These are phyloP conservation scores for Mionectes macconnelli DNA, from an alignment of 2,113 vertebrate genomes.

Conservation along the genomic window DNA sequence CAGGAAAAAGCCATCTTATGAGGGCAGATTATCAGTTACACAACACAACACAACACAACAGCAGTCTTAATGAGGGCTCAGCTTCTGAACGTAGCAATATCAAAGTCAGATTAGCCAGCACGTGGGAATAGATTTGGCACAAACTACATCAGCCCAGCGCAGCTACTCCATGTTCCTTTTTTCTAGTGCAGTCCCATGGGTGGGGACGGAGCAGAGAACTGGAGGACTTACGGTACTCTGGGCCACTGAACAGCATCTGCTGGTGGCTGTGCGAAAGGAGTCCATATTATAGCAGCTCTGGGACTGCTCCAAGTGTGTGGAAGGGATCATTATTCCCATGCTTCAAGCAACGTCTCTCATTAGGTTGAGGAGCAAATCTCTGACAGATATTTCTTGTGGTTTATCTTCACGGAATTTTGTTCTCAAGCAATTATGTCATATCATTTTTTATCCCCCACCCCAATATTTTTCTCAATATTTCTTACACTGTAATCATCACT, in stretches of 20 bases:
- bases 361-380: neutral
- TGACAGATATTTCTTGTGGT: neutral
- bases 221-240: neutral
- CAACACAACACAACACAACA: neutral
- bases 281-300: neutral
- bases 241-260: neutral
- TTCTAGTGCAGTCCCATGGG: neutral
- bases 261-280: neutral
- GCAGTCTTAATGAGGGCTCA: neutral
- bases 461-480: conserved; percentile 3
- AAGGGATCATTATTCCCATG: neutral
- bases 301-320: neutral
- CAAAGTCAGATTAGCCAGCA: conserved; percentile 33
- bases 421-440: neutral
- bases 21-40: conserved; percentile 9
- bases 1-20: neutral
- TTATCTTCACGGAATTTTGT: neutral
- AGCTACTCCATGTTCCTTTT: neutral
- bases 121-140: conserved; percentile 20
- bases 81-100: conserved; percentile 37
- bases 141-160: neutral
- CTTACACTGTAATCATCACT: neutral
- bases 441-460: neutral
- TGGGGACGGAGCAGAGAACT: neutral
- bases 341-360: neutral